A percentile compares a stretch with the other conserved stretches of the same genome.
Conservation (phyloP, 2,888 invertebrate genomes). For the Aquatica leii region DNA sequence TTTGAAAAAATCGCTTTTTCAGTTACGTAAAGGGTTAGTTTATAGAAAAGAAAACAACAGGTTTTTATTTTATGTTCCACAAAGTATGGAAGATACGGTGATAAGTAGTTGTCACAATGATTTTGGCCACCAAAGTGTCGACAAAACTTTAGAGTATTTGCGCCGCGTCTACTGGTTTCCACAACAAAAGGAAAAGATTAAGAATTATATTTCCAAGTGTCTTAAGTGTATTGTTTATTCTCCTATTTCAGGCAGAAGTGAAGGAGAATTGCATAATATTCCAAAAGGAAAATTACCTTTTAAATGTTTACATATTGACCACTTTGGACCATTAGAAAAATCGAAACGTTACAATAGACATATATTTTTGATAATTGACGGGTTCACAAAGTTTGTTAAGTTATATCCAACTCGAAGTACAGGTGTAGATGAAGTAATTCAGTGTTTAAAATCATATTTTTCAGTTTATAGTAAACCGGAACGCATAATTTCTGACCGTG, state of each 20-base stretch:
- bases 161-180: conserved; percentile 43
- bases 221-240: conserved; percentile 45
- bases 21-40: conserved; percentile 19
- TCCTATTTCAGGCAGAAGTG: conserved; percentile 35
- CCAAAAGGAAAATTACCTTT: conserved; percentile 46
- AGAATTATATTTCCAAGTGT: conserved; percentile 41
- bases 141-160: conserved; percentile 2
- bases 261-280: conserved; percentile 45
- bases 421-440: conserved; percentile 34
- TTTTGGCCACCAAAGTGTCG: conserved; percentile 49
- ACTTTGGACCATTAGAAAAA: conserved; percentile 45
- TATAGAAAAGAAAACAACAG: conserved; percentile 23
- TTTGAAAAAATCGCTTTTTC: conserved; percentile 24
- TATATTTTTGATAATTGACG: conserved; percentile 46
- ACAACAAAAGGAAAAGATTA: conserved; percentile 43
- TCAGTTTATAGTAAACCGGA: conserved; percentile 38
- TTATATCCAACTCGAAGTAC: conserved; percentile 42
- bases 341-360: conserved; percentile 33
- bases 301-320: conserved; percentile 46
- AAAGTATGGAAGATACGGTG: conserved; percentile 41
- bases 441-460: conserved; percentile 40
- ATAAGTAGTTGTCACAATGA: conserved; percentile 45
- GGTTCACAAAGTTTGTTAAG: conserved; percentile 46
- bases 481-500: conserved; percentile 44
- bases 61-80: conserved; percentile 41